Percentiles rank a stretch among this genome's conserved stretches.
Conservation (phyloP, 2,797 vertebrate species). For the Garrulus glandarius region DNA sequence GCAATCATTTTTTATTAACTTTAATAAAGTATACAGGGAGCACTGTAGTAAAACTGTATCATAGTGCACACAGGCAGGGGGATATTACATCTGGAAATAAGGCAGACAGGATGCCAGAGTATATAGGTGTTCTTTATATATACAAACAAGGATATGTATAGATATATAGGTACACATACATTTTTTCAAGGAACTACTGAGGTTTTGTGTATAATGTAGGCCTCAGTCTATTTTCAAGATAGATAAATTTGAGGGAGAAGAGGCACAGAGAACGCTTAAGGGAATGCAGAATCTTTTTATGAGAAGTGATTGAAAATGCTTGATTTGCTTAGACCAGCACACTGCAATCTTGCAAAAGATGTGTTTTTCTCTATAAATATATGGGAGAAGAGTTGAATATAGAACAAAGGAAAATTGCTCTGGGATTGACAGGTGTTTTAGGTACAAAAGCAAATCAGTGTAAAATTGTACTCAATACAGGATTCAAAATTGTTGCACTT, state of each 20-base stretch:
- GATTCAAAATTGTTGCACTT: neutral
- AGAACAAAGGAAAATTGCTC: slow-evolving; percentile 1
- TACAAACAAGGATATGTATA: no score
- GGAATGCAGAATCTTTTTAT: neutral
- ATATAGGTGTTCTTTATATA: neutral
- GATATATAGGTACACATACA: fast-evolving
- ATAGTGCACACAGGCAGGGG: neutral
- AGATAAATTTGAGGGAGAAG: neutral
- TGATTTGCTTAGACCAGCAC: neutral
- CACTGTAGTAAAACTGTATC: neutral
- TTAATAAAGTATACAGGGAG: neutral
- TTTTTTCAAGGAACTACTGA: neutral
- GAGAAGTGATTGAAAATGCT: neutral
- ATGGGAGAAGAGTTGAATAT: neutral
- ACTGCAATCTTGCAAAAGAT: neutral
- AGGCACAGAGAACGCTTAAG: neutral
- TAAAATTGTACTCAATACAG: neutral
- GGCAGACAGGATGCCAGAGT: neutral
- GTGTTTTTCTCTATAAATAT: neutral
- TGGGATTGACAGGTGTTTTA: neutral
- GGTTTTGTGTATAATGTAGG: neutral
- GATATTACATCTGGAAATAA: neutral
- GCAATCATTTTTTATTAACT: neutral
- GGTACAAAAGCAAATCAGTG: neutral
- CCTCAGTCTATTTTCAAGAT: neutral